These are phyloP conservation scores for Spialia ferax DNA, from an alignment of 2,888 invertebrate species.

Conservation along the genomic window DNA sequence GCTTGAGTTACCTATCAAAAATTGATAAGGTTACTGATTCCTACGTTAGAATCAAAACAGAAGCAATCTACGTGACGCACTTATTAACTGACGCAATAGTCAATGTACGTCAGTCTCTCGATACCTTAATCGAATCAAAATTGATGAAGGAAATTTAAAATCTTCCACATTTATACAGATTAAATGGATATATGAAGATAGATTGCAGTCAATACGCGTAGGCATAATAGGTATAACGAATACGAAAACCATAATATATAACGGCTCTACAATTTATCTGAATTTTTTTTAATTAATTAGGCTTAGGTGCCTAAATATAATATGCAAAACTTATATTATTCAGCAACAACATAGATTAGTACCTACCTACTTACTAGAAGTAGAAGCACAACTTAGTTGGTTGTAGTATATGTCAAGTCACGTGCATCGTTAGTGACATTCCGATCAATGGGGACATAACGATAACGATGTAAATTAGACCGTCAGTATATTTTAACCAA, in stretches of 20 bases:
- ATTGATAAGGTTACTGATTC: conserved; percentile 10
- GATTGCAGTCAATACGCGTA: too few relatives aligned
- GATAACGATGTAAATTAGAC: conserved; percentile 47
- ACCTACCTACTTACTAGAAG: too few relatives aligned
- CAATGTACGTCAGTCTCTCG: conserved; percentile 13
- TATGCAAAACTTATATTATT: too few relatives aligned
- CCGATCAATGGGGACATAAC: conserved; percentile 46
- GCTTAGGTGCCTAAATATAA: too few relatives aligned
- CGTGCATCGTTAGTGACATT: conserved; percentile 46
- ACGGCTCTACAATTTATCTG: too few relatives aligned
- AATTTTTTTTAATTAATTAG: too few relatives aligned
- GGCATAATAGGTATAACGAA: too few relatives aligned
- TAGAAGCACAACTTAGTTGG: too few relatives aligned
- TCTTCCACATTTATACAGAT: neutral
- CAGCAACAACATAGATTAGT: neutral
- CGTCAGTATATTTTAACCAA: conserved; percentile 14
- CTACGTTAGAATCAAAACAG: conserved; percentile 14
- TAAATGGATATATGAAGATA: neutral
- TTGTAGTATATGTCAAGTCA: too few relatives aligned
- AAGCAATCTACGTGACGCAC: conserved; percentile 21
- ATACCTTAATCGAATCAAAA: conserved; percentile 26
- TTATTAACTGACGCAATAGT: conserved; percentile 19
- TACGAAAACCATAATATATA: too few relatives aligned
- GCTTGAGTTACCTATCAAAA: conserved; percentile 10
- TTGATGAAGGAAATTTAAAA: conserved; percentile 15